Evolutionary conservation across 1,140 invertebrate species (phyloP).

Genomic region (Whitmania pigra): DNA sequence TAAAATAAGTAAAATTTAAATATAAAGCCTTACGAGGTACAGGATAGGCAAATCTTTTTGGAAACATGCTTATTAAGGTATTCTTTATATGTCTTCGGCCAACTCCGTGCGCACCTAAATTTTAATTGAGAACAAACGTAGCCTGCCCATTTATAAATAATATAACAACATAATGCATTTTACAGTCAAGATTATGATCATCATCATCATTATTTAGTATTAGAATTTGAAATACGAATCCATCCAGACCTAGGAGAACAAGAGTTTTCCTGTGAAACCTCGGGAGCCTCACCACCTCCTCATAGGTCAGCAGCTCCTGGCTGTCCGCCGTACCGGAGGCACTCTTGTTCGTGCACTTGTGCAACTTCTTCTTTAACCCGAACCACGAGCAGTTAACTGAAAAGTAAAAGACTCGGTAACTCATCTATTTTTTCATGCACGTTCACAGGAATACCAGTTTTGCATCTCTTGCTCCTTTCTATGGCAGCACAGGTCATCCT

Average conservation of each 20-base stretch:
- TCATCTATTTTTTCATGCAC: background rate
- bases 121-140: background rate
- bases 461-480: slow-evolving; percentile 71
- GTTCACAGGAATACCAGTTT: background rate
- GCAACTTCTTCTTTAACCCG: slow-evolving; percentile 73
- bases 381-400: slow-evolving; percentile 42
- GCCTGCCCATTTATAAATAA: background rate
- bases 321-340: slow-evolving; percentile 87
- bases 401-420: background rate
- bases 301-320: slow-evolving; percentile 94
- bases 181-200: background rate
- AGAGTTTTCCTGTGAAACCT: slow-evolving; percentile 54
- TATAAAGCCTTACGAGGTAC: slow-evolving; percentile 79
- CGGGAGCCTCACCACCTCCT: slow-evolving; percentile 93
- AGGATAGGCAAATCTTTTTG: slow-evolving; percentile 96
- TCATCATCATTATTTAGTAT: background rate
- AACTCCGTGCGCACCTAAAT: slow-evolving; percentile 78
- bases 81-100: slow-evolving; percentile 97
- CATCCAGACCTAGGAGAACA: slow-evolving; percentile 45
- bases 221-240: background rate
- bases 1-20: background rate
- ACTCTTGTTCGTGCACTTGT: slow-evolving; percentile 93
- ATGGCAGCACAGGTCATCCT: slow-evolving; percentile 83
- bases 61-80: slow-evolving; percentile 88
- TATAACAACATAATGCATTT: background rate